These are phyloP conservation scores for Diachasmimorpha longicaudata DNA, from an alignment of 1,140 invertebrate genomes.

Conservation along the genomic window DNA sequence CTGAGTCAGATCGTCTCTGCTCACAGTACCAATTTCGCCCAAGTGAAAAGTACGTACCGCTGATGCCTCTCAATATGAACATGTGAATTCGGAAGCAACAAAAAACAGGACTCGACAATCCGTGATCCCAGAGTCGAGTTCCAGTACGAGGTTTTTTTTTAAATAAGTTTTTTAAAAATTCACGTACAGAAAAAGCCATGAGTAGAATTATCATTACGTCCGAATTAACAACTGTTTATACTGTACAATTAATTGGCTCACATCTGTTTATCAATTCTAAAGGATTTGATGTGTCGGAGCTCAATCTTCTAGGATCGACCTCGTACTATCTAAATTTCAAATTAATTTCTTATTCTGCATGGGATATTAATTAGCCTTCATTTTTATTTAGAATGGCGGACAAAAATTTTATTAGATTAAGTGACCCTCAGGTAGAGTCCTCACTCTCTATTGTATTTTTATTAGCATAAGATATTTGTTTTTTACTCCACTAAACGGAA, in stretches of 20 bases:
- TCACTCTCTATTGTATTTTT: too few species aligned
- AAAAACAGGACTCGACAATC: conserved; percentile 24
- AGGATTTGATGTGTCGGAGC: conserved; percentile 22
- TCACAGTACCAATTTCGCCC: conserved; percentile 70
- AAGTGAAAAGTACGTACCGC: conserved; percentile 67
- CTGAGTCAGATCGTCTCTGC: conserved; percentile 65
- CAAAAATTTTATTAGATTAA: too few species aligned
- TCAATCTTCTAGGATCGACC: conserved; percentile 23
- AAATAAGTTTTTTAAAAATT: not conserved
- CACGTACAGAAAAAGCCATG: not conserved
- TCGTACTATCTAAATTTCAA: conserved; percentile 21
- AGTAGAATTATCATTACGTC: not conserved
- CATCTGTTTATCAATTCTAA: not conserved
- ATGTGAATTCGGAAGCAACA: conserved; percentile 38
- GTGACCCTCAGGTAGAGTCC: too few species aligned
- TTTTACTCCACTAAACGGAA: too few species aligned
- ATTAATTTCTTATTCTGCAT: not conserved
- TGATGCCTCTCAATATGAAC: conserved; percentile 55
- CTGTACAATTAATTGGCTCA: not conserved
- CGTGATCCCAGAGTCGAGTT: conserved; percentile 4
- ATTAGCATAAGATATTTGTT: too few species aligned
- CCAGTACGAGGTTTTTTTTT: not conserved
- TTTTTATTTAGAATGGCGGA: not conserved
- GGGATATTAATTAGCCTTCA: too few species aligned
- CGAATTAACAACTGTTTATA: not conserved